Evolutionary conservation across 2,113 vertebrate genomes (phyloP).

Genomic region (Paradisaea rubra): DNA sequence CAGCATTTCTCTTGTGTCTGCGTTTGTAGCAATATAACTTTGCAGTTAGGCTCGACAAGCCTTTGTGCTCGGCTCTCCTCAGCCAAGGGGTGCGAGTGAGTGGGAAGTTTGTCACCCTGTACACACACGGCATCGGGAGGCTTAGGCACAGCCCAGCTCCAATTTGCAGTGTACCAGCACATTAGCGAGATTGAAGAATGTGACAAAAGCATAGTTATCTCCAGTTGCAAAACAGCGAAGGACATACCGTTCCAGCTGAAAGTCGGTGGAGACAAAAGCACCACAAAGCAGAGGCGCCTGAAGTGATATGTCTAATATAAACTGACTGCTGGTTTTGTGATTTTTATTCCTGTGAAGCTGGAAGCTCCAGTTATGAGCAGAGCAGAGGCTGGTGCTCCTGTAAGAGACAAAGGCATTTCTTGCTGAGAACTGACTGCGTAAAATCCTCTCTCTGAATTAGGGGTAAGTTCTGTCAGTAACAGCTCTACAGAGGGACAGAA

Average conservation of each 20-base stretch:
- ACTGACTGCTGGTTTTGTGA: neutral
- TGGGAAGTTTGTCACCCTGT: rapidly evolving
- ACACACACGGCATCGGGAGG: rapidly evolving
- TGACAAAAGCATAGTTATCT: neutral
- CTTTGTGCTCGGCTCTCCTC: neutral
- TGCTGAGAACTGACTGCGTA: neutral
- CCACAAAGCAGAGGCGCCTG: neutral
- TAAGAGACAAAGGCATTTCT: neutral
- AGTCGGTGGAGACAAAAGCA: neutral
- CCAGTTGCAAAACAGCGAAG: neutral
- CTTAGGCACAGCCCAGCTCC: neutral
- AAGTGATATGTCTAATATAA: neutral
- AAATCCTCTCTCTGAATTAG: neutral
- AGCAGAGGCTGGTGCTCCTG: neutral
- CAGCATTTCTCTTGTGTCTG: neutral
- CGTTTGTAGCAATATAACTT: rapidly evolving
- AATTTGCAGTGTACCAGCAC: neutral
- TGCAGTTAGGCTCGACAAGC: rapidly evolving
- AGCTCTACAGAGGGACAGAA: neutral
- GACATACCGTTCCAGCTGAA: neutral
- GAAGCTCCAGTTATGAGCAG: neutral
- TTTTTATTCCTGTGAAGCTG: constrained; percentile 8
- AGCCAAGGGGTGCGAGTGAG: neutral
- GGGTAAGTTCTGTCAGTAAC: neutral
- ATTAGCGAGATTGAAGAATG: neutral